These are phyloP conservation scores for Anodontia alba DNA, from an alignment of 2,888 invertebrate species.

Conservation along the genomic window DNA sequence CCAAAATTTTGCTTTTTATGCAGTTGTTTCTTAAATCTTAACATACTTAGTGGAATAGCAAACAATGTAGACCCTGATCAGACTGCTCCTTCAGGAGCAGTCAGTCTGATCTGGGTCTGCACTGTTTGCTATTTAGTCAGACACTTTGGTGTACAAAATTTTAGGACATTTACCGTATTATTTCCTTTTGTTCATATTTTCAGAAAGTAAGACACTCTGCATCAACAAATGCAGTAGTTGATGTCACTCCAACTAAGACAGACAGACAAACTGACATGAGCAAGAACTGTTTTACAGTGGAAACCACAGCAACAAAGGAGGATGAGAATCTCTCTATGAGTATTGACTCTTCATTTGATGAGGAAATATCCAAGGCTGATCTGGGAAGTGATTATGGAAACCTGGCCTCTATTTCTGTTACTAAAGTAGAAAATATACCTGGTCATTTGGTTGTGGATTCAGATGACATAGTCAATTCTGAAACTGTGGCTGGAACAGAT, in stretches of 20 bases:
- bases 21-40: no score
- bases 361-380: constrained; percentile 5
- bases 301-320: neutral
- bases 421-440: neutral
- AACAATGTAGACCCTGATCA: no score
- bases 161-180: no score
- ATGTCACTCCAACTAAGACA: neutral
- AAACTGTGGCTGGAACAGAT: no score
- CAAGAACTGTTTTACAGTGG: neutral
- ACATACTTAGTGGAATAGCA: no score
- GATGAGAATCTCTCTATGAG: neutral
- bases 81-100: no score
- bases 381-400: neutral
- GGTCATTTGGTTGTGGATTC: neutral
- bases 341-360: constrained; percentile 5
- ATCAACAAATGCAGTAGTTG: neutral
- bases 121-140: no score
- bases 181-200: no score
- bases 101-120: no score
- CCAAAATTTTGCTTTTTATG: no score
- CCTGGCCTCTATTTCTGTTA: neutral
- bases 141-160: no score
- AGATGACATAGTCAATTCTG: neutral
- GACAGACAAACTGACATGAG: neutral
- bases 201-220: neutral